These are phyloP conservation scores for Tetragonula carbonaria DNA, from an alignment of 2,888 invertebrate genomes.

Conservation along the genomic window DNA sequence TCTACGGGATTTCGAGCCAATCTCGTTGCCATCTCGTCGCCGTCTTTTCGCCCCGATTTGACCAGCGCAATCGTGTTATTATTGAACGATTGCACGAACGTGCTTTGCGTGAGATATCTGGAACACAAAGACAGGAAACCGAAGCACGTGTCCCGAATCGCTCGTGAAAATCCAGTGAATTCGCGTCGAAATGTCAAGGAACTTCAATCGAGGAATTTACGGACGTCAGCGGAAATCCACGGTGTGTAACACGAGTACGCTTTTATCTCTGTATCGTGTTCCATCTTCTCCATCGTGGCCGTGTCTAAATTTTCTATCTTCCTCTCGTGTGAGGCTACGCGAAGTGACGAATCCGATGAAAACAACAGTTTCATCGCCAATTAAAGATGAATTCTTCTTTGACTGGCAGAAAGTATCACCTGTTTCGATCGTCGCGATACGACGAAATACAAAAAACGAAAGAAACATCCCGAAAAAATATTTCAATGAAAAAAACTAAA, in stretches of 20 bases:
- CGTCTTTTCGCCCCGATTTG: conserved; percentile 35
- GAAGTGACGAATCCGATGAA: background rate
- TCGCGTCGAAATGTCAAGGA: conserved; percentile 55
- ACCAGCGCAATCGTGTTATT: conserved; percentile 51
- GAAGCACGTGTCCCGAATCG: conserved; percentile 55
- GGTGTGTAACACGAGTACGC: background rate
- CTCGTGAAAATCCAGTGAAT: conserved; percentile 53
- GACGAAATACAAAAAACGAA: too few relatives aligned
- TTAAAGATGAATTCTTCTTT: background rate
- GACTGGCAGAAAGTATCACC: too few relatives aligned
- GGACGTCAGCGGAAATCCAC: conserved; percentile 11
- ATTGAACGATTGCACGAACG: conserved; percentile 52
- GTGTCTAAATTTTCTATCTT: background rate
- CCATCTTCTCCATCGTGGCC: too few relatives aligned
- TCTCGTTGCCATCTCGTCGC: background rate
- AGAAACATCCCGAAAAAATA: too few relatives aligned
- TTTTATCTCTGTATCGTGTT: background rate
- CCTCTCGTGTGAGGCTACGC: too few relatives aligned
- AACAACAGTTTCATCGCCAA: background rate
- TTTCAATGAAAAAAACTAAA: too few relatives aligned
- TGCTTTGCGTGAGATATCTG: conserved; percentile 46
- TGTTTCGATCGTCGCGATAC: too few relatives aligned
- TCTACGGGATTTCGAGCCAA: conserved; percentile 10
- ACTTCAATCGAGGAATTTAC: conserved; percentile 8
- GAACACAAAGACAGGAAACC: conserved; percentile 48